These are phyloP conservation scores for Philaethria dido DNA, from an alignment of 2,888 invertebrate genomes.

Conservation along the genomic window DNA sequence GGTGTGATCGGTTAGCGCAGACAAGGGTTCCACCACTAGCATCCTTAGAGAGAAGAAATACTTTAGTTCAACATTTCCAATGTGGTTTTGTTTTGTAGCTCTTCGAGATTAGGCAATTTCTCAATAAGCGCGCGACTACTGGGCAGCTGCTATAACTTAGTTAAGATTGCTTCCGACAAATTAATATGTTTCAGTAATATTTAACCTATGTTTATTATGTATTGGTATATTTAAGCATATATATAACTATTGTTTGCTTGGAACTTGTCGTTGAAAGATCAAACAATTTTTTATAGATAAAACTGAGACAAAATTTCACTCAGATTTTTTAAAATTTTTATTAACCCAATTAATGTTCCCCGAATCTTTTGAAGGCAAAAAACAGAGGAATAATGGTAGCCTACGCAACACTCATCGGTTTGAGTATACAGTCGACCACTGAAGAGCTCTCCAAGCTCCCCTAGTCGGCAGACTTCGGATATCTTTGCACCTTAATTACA, in stretches of 20 bases:
- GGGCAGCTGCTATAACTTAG: constrained; percentile 76
- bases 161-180: constrained; percentile 80
- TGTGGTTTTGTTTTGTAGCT: constrained; percentile 83
- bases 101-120: constrained; percentile 81
- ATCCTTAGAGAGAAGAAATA: constrained; percentile 82
- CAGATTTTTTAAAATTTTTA: constrained; percentile 21
- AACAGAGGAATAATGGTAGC: constrained; percentile 64
- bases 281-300: background rate
- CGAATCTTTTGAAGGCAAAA: constrained; percentile 75
- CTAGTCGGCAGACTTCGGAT: constrained; percentile 75
- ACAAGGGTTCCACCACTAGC: constrained; percentile 78
- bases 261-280: too few relatives aligned
- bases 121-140: constrained; percentile 78
- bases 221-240: background rate
- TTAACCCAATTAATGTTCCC: constrained; percentile 69
- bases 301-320: background rate
- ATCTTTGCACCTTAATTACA: constrained; percentile 83
- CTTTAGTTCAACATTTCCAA: constrained; percentile 81
- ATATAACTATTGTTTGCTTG: background rate
- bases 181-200: constrained; percentile 74
- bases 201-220: background rate
- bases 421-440: constrained; percentile 74
- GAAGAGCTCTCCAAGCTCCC: constrained; percentile 68
- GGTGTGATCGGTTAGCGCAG: constrained; percentile 82
- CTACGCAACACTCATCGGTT: constrained; percentile 76